These are phyloP conservation scores for Lasioglossum pauxillum DNA, from an alignment of 2,888 invertebrate species.

Conservation along the genomic window DNA sequence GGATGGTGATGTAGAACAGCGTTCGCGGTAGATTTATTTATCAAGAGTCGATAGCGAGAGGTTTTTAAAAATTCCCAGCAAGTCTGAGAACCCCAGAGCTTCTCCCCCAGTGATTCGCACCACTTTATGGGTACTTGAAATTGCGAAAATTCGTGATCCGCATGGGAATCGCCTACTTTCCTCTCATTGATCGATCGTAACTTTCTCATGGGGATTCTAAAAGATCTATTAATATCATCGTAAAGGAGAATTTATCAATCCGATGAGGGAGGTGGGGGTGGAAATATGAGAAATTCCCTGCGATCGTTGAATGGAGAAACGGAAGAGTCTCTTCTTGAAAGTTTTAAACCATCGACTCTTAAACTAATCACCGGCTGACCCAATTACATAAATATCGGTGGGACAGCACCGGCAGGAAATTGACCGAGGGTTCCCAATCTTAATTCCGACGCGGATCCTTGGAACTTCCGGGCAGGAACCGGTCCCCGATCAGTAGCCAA, in stretches of 20 bases:
- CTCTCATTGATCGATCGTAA: neutral
- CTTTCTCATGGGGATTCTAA: neutral
- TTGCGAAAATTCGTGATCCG: constrained; percentile 34
- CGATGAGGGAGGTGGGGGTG: neutral
- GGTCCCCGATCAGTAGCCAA: constrained; percentile 45
- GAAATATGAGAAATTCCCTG: neutral
- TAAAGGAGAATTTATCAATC: constrained; percentile 2
- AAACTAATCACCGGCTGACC: constrained; percentile 1
- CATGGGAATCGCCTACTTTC: neutral
- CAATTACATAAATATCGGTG: constrained; percentile 14
- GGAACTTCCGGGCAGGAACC: constrained; percentile 7
- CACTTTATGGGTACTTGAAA: constrained; percentile 34
- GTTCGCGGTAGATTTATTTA: constrained; percentile 38
- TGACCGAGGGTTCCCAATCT: constrained; percentile 27
- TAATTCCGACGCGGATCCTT: constrained; percentile 34
- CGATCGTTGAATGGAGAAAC: neutral
- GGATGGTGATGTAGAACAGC: neutral
- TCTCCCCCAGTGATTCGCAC: neutral
- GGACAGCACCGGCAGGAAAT: neutral
- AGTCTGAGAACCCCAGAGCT: constrained; percentile 14
- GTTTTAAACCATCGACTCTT: neutral
- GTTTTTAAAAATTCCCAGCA: constrained; percentile 26
- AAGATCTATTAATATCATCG: neutral
- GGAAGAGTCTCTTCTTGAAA: neutral
- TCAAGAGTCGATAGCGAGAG: constrained; percentile 20